phyloP scores from a whole-genome alignment of 1,140 invertebrate genomes.

The Brachionus manjavacas region DNA sequence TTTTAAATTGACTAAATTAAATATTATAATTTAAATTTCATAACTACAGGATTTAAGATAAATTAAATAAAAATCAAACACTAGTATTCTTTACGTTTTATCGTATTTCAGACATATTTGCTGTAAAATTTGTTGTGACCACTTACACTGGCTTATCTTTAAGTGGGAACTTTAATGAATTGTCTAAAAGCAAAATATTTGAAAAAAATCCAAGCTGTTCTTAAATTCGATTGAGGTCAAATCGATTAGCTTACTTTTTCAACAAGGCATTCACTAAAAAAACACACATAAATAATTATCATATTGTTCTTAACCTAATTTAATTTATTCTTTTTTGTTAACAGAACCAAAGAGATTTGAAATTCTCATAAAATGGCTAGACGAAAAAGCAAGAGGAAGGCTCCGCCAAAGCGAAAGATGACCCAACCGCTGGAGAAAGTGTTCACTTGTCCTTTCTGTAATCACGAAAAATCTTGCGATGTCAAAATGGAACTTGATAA shows the following conservation, averaged over 20 bases:
- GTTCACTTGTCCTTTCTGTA: conserved; percentile 99
- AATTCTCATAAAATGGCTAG: conserved; percentile 26
- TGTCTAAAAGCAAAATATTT: neutral
- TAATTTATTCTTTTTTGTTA: neutral
- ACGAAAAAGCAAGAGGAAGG: conserved; percentile 89
- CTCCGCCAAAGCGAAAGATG: conserved; percentile 86
- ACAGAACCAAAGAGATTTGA: neutral
- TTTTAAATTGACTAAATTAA: neutral
- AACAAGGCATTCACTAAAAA: neutral
- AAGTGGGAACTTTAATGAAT: neutral
- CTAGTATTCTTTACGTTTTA: neutral
- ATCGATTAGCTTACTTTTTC: neutral
- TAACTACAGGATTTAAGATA: neutral
- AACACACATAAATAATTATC: conserved; percentile 18
- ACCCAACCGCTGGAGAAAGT: conserved; percentile 87
- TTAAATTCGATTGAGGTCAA: neutral
- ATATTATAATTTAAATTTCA: neutral
- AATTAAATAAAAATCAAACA: neutral
- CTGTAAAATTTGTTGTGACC: neutral
- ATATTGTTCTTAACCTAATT: conserved; percentile 29
- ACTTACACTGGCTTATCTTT: neutral
- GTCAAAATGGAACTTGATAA: conserved; percentile 95
- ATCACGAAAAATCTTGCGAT: conserved; percentile 98
- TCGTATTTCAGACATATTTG: neutral
- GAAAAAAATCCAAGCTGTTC: neutral